A percentile compares a stretch with the other conserved stretches of the same genome.
Conservation (phyloP, 1,140 invertebrate species). For the Drosophila murphyi region DNA sequence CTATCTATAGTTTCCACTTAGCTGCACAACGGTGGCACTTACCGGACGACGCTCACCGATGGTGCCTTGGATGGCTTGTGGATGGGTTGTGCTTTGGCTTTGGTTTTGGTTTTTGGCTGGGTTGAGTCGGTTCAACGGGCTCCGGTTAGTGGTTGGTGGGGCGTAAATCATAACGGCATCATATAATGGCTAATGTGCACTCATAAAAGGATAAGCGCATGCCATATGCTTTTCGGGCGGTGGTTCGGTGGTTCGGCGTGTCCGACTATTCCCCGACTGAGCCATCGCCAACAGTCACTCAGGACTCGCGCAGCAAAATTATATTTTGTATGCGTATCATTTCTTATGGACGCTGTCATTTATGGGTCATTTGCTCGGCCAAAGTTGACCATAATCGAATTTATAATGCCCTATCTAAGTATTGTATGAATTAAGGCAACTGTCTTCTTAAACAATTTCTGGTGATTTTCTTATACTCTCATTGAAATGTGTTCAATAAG, state of each 20-base stretch:
- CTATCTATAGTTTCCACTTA: conserved; percentile 84
- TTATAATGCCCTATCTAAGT: not conserved
- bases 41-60: conserved; percentile 62
- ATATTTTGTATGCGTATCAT: conserved; percentile 40
- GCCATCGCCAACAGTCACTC: conserved; percentile 3
- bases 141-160: conserved; percentile 13
- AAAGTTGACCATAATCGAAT: conserved; percentile 15
- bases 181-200: conserved; percentile 68
- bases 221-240: conserved; percentile 42
- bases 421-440: too few species aligned
- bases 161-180: conserved; percentile 74
- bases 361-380: conserved; percentile 70
- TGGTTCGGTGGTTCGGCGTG: not conserved
- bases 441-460: too few species aligned
- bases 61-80: not conserved
- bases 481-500: too few species aligned
- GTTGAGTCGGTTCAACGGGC: too few species aligned
- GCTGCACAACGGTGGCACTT: conserved; percentile 74
- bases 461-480: too few species aligned
- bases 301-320: conserved; percentile 10
- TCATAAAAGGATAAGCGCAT: conserved; percentile 75
- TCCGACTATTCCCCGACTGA: not conserved
- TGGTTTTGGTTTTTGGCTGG: too few species aligned
- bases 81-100: not conserved
- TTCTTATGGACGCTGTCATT: conserved; percentile 56